Percentiles rank a stretch among this genome's conserved stretches.
Conservation (phyloP, 2,888 invertebrate genomes). For the Anthoptus insignis region DNA sequence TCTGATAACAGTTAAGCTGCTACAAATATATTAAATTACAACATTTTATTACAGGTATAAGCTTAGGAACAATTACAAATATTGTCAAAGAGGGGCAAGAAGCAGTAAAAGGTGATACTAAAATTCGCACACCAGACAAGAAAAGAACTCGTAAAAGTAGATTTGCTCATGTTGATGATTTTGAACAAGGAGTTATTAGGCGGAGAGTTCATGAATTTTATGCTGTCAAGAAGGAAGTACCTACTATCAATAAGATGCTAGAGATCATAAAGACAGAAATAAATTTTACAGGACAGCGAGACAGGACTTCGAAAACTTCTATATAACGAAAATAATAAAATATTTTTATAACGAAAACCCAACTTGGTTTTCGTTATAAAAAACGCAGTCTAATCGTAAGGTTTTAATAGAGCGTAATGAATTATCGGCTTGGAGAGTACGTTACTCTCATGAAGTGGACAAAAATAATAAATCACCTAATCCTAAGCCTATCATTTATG, state of each 20-base stretch:
- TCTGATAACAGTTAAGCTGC: too few species aligned
- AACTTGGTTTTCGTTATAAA: conserved; percentile 12
- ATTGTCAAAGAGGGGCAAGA: conserved; percentile 27
- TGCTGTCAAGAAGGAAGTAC: conserved; percentile 14
- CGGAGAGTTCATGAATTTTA: conserved; percentile 24
- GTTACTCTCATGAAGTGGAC: background rate
- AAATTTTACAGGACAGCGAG: conserved; percentile 22
- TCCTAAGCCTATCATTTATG: too few species aligned
- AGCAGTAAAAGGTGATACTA: conserved; percentile 29
- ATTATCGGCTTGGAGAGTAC: conserved; percentile 14
- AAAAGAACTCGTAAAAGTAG: conserved; percentile 7
- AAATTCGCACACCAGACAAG: conserved; percentile 19
- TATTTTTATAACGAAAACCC: too few species aligned
- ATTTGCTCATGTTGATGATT: conserved; percentile 22
- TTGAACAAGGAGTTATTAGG: conserved; percentile 22
- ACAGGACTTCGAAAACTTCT: conserved; percentile 4
- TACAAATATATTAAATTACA: too few species aligned
- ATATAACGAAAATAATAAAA: too few species aligned
- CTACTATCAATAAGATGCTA: conserved; percentile 21
- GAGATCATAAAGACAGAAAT: conserved; percentile 16
- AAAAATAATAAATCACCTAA: conserved; percentile 8
- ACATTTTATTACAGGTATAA: conserved; percentile 22
- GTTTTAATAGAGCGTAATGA: conserved; percentile 9
- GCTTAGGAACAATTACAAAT: conserved; percentile 19
- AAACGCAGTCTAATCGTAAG: conserved; percentile 16